A percentile compares a stretch with the other conserved stretches of the same genome.
Evolutionary conservation across 2,888 invertebrate genomes (phyloP).

Genomic region (Harpalus rufipes): DNA sequence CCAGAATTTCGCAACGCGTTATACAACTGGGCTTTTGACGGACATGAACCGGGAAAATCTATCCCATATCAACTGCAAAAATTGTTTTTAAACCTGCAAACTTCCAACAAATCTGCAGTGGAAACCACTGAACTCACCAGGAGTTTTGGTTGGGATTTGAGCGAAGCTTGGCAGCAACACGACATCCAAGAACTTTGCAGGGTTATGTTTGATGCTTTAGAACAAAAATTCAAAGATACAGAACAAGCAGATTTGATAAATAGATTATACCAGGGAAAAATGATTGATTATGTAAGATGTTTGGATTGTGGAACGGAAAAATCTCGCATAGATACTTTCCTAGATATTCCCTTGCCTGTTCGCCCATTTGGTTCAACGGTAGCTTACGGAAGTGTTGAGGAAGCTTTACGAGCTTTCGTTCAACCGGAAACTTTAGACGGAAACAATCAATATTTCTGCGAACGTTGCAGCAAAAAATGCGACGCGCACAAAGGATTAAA

Average conservation of each 20-base stretch:
- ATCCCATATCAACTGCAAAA: conserved; percentile 93
- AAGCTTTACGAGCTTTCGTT: conserved; percentile 90
- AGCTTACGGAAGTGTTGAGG: conserved; percentile 89
- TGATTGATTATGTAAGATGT: conserved; percentile 94
- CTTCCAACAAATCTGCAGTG: conserved; percentile 87
- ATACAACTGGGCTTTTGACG: conserved; percentile 90
- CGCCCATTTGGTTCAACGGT: conserved; percentile 88
- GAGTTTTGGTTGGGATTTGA: conserved; percentile 94
- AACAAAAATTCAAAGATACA: conserved; percentile 90
- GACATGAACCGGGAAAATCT: conserved; percentile 84
- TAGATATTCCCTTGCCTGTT: conserved; percentile 92
- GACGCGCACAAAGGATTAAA: conserved; percentile 94
- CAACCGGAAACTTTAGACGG: conserved; percentile 90
- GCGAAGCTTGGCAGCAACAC: conserved; percentile 95
- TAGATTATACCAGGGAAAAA: conserved; percentile 86
- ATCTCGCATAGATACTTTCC: conserved; percentile 88
- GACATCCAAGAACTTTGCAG: conserved; percentile 94
- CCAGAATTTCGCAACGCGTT: conserved; percentile 94
- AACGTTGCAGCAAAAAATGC: conserved; percentile 91
- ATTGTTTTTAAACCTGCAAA: conserved; percentile 91
- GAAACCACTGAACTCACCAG: conserved; percentile 92
- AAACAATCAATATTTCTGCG: conserved; percentile 93
- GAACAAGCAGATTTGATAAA: conserved; percentile 90
- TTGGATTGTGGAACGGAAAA: conserved; percentile 91
- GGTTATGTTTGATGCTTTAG: conserved; percentile 94